Evolutionary conservation across 2,113 vertebrate genomes (phyloP), one percentile per base, ranked within the genome.

Genomic region (Microcebus jonahi): DNA sequence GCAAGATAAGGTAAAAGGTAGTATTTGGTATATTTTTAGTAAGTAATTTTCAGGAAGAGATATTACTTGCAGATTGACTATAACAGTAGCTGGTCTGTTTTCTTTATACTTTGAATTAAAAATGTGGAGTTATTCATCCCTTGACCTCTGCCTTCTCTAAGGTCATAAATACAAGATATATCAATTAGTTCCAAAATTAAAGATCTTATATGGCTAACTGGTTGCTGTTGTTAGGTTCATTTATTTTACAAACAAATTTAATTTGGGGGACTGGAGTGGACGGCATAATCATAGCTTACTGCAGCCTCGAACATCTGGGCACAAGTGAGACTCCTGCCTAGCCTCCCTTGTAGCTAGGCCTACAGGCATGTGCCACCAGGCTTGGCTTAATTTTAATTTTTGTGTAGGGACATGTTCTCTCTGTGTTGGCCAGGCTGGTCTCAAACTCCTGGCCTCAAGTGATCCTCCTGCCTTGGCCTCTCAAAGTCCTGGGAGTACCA

Each of bases 131-230:
- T 61, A 48, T 57, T 92, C 88, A 55, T 80, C 36, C 36, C 45
- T 68, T 48, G 29, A 15, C 36, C 0, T 71, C 15, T 87, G 8
- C 34, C 27, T 90, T 89, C 68, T 92, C 15, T 53, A 53, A 83
- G 21, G 55, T 81, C 29, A 23, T 68, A 59, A 88, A 53, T 71
- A 76, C 15, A 50, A 91, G 65, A 85, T 50, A 90, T 36, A 13
- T 85, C 31, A 67, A 6, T 93, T 96, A 88, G n/a, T 88, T 93
- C 10, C 27, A 76, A 55, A 91, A 68, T 53, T 63, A 48, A 84
- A 91, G 27, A 39, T 73, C 36, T 83, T 70, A 18, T 13, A 0
- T 80, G 50, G 13, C 42, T 94, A n/a, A 81, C 34, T 86, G 36
- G 27, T 68, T 87, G n/a, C 57, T 83, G 59, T 63, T 91, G 6